These are phyloP conservation scores for Garrulus glandarius DNA, from an alignment of 2,797 vertebrate genomes.

Conservation along the genomic window DNA sequence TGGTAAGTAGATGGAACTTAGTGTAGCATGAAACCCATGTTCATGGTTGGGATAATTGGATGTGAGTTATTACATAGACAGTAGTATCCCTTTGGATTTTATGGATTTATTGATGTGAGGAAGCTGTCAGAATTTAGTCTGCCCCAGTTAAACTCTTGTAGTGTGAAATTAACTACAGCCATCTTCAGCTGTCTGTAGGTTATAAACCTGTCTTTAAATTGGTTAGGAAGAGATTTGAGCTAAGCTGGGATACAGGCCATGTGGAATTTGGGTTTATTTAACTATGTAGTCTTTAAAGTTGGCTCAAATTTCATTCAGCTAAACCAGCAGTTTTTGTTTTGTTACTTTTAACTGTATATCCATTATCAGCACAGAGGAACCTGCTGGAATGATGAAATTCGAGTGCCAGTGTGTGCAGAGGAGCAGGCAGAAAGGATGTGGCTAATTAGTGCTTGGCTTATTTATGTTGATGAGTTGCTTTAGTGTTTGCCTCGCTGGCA, in stretches of 20 bases:
- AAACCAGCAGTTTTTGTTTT: neutral
- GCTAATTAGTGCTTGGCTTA: slow-evolving; percentile 12
- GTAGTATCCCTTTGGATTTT: neutral
- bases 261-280: neutral
- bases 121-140: neutral
- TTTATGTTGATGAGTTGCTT: neutral
- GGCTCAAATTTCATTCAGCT: neutral
- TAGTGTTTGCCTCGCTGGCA: neutral
- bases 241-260: neutral
- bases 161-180: neutral
- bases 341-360: neutral
- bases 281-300: neutral
- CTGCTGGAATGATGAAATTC: neutral
- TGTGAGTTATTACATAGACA: neutral
- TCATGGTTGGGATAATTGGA: neutral
- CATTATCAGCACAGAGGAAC: neutral
- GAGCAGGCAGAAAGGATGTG: neutral
- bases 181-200: neutral
- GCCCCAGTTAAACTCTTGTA: neutral
- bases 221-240: neutral
- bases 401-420: neutral
- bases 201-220: neutral
- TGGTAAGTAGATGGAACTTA: neutral
- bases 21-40: neutral
- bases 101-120: neutral